Conservation (phyloP, 2,797 vertebrate species). For the Liparis tanakae region DNA sequence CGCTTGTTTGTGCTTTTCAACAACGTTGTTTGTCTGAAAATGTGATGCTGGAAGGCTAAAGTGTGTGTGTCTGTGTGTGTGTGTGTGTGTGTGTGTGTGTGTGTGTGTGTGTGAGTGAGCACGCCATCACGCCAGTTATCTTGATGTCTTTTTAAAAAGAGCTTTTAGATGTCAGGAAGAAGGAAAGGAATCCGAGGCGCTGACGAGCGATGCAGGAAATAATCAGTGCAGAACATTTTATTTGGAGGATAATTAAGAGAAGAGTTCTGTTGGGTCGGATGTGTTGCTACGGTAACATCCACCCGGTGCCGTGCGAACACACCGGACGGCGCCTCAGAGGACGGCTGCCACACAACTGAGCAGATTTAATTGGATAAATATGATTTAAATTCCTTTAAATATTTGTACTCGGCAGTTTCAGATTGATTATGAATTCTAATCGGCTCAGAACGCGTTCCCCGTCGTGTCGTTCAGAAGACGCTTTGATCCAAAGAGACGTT, state of each 20-base stretch:
- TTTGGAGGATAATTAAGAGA: not conserved
- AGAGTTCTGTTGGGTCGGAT: not conserved
- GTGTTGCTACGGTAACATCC: not conserved
- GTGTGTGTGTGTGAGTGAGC: conserved; percentile 17
- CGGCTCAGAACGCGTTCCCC: not conserved
- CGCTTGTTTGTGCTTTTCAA: not conserved
- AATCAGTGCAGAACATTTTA: not conserved
- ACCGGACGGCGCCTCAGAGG: too few species aligned
- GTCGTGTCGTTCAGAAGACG: too few species aligned
- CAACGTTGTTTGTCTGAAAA: not conserved
- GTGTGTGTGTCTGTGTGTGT: not conserved
- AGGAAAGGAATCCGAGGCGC: not conserved
- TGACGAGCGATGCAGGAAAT: not conserved
- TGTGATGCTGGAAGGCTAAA: not conserved
- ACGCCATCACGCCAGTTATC: not conserved
- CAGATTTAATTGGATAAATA: too few species aligned
- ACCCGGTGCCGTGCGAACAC: too few species aligned
- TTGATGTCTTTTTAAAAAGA: conserved; percentile 28
- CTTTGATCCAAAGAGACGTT: too few species aligned
- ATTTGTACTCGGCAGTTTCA: not conserved
- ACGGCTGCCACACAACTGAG: too few species aligned
- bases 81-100: not conserved
- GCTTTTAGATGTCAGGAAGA: conserved; percentile 2
- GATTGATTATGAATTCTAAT: not conserved
- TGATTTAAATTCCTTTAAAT: too few species aligned